phyloP scores from a whole-genome alignment of 2,113 vertebrate species.

The Nanorana parkeri region DNA sequence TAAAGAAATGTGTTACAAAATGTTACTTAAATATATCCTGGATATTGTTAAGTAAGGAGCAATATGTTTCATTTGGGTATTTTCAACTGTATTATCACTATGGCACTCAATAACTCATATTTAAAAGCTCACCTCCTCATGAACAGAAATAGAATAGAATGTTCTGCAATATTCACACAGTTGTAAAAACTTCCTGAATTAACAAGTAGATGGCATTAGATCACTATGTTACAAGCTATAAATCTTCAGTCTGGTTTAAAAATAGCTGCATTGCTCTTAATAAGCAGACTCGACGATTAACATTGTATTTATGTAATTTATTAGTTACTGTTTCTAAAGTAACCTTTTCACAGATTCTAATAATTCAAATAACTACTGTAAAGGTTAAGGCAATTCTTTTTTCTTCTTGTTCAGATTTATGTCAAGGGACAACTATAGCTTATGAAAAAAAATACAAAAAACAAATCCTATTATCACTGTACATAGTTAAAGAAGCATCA shows the following conservation, averaged over 20 bases:
- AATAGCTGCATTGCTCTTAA: constrained; percentile 33
- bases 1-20: not conserved
- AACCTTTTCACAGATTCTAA: constrained; percentile 55
- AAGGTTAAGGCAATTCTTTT: constrained; percentile 46
- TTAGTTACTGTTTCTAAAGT: constrained; percentile 35
- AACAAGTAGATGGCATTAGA: constrained; percentile 79
- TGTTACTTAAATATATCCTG: not conserved
- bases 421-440: constrained; percentile 19
- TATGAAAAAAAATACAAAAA: constrained; percentile 24
- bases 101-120: not conserved
- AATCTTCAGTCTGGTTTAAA: constrained; percentile 44
- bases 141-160: not conserved
- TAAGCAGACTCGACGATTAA: constrained; percentile 56
- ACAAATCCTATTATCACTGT: constrained; percentile 9
- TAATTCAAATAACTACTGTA: constrained; percentile 47
- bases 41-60: not conserved
- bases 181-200: constrained; percentile 63
- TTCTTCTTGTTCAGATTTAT: constrained; percentile 32
- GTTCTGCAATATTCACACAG: constrained; percentile 3
- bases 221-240: constrained; percentile 67
- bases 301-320: constrained; percentile 55
- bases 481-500: not conserved
- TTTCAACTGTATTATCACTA: not conserved
- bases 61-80: not conserved
- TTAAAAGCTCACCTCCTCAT: not conserved